Evolutionary conservation across 2,797 vertebrate species (phyloP), one percentile per base, ranked within the genome.

Genomic region (Scolopax bukidnonensis): DNA sequence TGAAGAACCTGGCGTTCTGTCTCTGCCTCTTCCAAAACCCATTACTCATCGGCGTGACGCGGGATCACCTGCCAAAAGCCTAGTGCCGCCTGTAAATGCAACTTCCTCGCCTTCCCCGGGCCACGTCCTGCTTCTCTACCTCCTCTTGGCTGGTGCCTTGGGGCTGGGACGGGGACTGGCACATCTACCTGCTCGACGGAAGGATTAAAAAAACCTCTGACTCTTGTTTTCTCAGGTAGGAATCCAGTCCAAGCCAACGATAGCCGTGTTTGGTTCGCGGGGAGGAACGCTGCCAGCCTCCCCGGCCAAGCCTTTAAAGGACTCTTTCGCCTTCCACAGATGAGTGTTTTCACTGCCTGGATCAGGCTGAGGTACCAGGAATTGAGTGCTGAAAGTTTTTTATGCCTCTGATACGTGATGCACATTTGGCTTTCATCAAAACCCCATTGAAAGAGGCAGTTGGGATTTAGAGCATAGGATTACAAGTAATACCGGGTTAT

Each of bases 401-500:
- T 8, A 6, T 38, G 84, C 15, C 5, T 53, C 48, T 30, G 57
- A 23, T 57, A 21, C 9, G 1, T 2, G 80, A 57, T 51, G 77
- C 59, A 73, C 95, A 84, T 94, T 94, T 94, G 93, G 93, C 91
- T 93, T 67, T 53, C 61, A 95, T 95, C 90, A 88, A 84, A 86
- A 54, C 3, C 93, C 85, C 87, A 41, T 50, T 13, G 57, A 40
- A 84, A 3, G 16, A 75, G 82, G 85, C 90, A 63, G 45, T 23
- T 7, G 21, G 95, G 94, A 50, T 81, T 81, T 59, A 40, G 82
- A 87, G 80, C 41, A 16, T 5, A 24, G 94, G 93, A 84, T 95
- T 88, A 90, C 33, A 47, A 84, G 74, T 50, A 82, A 94, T 87
- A 38, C 85, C 4, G 17, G 83, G 80, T 90, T 88, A 71, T 95